Percentiles rank a stretch among this genome's conserved stretches.
These are phyloP conservation scores for Chitala chitala DNA, from an alignment of 2,113 vertebrate genomes.

Conservation along the genomic window DNA sequence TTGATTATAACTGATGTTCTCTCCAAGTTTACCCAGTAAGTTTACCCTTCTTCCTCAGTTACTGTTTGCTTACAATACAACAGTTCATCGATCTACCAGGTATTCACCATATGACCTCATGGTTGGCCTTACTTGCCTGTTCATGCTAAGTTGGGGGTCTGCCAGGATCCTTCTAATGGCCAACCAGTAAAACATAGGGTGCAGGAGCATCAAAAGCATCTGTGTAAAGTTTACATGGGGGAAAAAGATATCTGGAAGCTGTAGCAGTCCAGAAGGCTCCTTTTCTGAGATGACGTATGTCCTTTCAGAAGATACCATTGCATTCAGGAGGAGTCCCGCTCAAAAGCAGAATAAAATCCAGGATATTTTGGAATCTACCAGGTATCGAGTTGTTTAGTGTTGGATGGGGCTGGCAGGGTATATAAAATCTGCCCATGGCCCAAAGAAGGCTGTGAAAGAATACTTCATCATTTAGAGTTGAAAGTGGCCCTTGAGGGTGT, in stretches of 20 bases:
- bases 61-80: not conserved
- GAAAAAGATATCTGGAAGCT: slow-evolving; percentile 6
- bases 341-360: too few relatives aligned
- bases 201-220: slow-evolving; percentile 13
- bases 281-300: too few relatives aligned
- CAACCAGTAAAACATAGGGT: not conserved
- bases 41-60: not conserved
- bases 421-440: too few relatives aligned
- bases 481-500: too few relatives aligned
- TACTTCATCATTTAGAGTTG: too few relatives aligned
- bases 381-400: too few relatives aligned
- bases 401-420: too few relatives aligned
- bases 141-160: not conserved
- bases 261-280: too few relatives aligned
- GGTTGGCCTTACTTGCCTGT: slow-evolving; percentile 9
- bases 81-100: not conserved
- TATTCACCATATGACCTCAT: not conserved
- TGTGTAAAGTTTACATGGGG: slow-evolving; percentile 23
- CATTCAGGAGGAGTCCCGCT: too few relatives aligned
- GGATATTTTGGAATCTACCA: too few relatives aligned
- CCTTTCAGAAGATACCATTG: too few relatives aligned
- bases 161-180: not conserved
- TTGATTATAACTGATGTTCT: slow-evolving; percentile 12
- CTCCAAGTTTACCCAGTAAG: slow-evolving; percentile 15
- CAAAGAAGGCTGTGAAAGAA: too few relatives aligned